These are phyloP conservation scores for Zygaena filipendulae DNA, from an alignment of 2,888 invertebrate genomes.

Conservation along the genomic window DNA sequence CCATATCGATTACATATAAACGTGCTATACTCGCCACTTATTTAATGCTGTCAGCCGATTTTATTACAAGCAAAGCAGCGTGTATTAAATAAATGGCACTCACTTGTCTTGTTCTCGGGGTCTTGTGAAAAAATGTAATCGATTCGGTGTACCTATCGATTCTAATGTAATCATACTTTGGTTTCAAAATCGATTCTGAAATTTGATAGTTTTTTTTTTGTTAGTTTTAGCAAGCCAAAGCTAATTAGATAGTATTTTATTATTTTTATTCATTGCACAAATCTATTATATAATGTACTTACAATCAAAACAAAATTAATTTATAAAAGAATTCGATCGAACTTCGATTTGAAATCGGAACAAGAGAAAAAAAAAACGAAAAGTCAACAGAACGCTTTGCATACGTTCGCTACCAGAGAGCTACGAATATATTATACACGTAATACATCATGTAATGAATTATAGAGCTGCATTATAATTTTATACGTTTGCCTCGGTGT, in stretches of 20 bases:
- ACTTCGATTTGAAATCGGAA: too few species aligned
- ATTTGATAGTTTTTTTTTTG: too few species aligned
- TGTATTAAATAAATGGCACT: conserved; percentile 22
- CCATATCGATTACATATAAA: conserved; percentile 62
- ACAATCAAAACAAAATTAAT: conserved; percentile 3
- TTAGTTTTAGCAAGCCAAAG: too few species aligned
- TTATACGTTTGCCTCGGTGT: conserved; percentile 53
- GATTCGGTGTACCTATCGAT: conserved; percentile 25
- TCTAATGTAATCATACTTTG: too few species aligned
- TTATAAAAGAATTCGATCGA: too few species aligned
- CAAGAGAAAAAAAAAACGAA: conserved; percentile 12
- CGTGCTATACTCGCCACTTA: conserved; percentile 35
- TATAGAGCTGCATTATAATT: conserved; percentile 54
- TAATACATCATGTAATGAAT: conserved; percentile 51
- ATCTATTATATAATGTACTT: too few species aligned
- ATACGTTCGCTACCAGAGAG: conserved; percentile 38
- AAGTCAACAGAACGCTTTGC: conserved; percentile 39
- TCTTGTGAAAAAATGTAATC: conserved; percentile 34
- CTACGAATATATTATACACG: too few species aligned
- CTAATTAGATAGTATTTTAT: too few species aligned
- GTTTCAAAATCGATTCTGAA: too few species aligned
- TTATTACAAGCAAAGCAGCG: conserved; percentile 20
- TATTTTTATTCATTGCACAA: too few species aligned
- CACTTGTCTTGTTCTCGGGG: conserved; percentile 15
- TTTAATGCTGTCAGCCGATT: conserved; percentile 23